Conservation (phyloP, 2,113 vertebrate species). For the Callionymus lyra region DNA sequence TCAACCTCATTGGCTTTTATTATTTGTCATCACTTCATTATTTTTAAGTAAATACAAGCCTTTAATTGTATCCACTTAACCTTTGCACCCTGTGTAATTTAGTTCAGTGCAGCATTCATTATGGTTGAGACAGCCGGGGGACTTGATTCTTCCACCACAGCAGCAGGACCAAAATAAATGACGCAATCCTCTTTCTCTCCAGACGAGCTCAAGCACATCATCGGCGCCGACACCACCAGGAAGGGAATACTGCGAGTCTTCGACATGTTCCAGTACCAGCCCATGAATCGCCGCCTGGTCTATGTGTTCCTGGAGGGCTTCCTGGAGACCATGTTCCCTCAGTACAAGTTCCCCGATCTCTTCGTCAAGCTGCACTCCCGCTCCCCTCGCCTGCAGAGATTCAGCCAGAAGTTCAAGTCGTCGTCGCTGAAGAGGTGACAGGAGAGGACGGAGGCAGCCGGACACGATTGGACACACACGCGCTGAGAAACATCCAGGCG, state of each 20-base stretch:
- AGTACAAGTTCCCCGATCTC: constrained; percentile 94
- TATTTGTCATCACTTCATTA: too few relatives aligned
- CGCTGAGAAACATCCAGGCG: constrained; percentile 19
- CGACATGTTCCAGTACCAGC: constrained; percentile 97
- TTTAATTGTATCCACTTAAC: too few relatives aligned
- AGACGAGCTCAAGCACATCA: constrained; percentile 76
- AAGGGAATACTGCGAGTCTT: constrained; percentile 97
- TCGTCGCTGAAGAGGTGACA: constrained; percentile 95
- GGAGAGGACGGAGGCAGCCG: constrained; percentile 34
- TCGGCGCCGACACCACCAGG: constrained; percentile 79
- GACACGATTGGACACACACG: constrained; percentile 13
- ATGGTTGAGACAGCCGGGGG: too few relatives aligned
- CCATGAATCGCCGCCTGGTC: constrained; percentile 89
- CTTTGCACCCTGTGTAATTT: too few relatives aligned
- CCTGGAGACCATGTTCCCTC: constrained; percentile 94
- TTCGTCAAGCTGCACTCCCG: constrained; percentile 95
- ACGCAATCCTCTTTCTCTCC: background rate
- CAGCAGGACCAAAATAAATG: background rate
- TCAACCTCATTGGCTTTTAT: too few relatives aligned
- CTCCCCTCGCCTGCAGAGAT: constrained; percentile 84
- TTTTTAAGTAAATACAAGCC: too few relatives aligned
- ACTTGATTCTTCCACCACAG: too few relatives aligned
- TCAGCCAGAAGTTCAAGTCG: constrained; percentile 83
- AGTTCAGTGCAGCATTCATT: too few relatives aligned
- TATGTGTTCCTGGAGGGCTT: constrained; percentile 97